Evolutionary conservation across 2,888 invertebrate species (phyloP), one percentile per base, ranked within the genome.

Genomic region (Drosophila pseudotakahashii): DNA sequence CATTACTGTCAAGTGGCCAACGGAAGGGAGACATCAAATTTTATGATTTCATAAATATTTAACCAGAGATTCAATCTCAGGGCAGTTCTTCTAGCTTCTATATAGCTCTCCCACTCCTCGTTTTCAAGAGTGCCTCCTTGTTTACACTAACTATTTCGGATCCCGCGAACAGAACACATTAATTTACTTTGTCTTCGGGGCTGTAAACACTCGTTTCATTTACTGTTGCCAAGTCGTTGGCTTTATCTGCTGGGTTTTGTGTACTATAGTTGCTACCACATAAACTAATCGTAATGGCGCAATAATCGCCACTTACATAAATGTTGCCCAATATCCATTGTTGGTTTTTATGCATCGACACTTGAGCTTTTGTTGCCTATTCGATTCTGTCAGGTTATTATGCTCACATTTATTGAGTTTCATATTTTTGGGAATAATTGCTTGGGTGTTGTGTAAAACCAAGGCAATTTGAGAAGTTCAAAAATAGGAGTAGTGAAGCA

Each of bases 41-140:
- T 91, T 91, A 91, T 91, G 90, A 89, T 88, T 91, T 91, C 88
- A 90, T 90, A 91, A 91, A 91, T 91, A 91, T 82, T 88, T 86
- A 75, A 76, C 61, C 57, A 60, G 55, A 23, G 63, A 26, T 44
- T 37, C 45, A 39, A 54, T 70, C 53, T 58, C 44, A 58, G 16
- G 47, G 47, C 30, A 30, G 44, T 41, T 51, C 44, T 41, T 51
- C 44, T 48, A 41, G 26, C 26, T 30, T 7, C 47, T n/a, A 11
- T 11, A 42, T 6, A 42, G 42, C 19, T 42, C 34, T 19, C 36
- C 23, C 16, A 16, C n/a, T 30, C 47, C 55, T 58, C 58, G 54
- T 62, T 42, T 50, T 50, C 42, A 44, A 68, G 55, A 53, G 48
- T 57, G 51, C 64, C 68, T 51, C 48, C 59, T 80, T 71, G 75